phyloP scores from a whole-genome alignment of 2,113 vertebrate species.

The Conger conger region DNA sequence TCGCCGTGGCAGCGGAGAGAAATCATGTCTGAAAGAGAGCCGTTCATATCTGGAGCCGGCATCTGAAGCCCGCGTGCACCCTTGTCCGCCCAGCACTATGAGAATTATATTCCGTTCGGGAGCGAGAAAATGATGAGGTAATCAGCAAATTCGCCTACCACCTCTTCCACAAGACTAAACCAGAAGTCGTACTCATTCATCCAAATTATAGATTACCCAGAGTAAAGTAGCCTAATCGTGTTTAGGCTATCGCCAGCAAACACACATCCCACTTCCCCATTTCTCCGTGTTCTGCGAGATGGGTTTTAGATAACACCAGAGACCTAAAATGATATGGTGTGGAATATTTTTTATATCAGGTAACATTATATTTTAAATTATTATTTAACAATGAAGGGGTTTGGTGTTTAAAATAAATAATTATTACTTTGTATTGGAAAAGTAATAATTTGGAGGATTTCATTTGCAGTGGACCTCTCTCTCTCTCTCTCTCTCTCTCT shows the following conservation, averaged over 20 bases:
- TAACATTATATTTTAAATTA: not conserved
- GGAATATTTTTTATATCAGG: not conserved
- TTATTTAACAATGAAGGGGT: not conserved
- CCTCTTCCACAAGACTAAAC: not conserved
- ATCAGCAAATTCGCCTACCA: not conserved
- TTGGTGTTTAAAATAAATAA: not conserved
- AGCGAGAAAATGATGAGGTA: not conserved
- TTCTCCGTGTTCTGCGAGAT: not conserved
- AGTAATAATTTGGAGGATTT: not conserved
- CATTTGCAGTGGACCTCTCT: not conserved
- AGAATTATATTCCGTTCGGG: not conserved
- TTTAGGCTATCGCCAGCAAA: not conserved
- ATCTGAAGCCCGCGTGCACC: not conserved
- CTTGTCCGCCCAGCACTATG: not conserved
- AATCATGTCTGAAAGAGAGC: not conserved
- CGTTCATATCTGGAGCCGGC: slow-evolving; percentile 2
- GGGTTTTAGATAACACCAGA: not conserved
- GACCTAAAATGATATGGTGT: not conserved
- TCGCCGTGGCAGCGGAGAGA: not conserved
- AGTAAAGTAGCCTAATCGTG: not conserved
- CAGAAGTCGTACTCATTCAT: slow-evolving; percentile 8
- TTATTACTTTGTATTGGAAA: too few species aligned
- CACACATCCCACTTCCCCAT: not conserved
- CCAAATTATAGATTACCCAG: not conserved
- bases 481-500: too few species aligned